Percentiles rank a stretch among this genome's conserved stretches.
Conservation (phyloP, 2,888 invertebrate species). For the Gibbula magus region DNA sequence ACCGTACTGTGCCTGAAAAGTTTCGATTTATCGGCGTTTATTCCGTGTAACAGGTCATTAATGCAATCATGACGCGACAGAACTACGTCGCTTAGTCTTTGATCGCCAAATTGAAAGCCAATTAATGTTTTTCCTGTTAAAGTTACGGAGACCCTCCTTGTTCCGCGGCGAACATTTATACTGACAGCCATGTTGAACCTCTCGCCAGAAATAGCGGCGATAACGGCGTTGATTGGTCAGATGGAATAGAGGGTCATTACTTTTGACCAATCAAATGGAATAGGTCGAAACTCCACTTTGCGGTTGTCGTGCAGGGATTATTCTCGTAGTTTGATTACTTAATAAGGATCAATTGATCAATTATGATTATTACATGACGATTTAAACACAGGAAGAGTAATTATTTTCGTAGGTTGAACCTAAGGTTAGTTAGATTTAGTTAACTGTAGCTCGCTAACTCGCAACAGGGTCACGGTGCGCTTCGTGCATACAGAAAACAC, state of each 20-base stretch:
- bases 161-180: slow-evolving; percentile 91
- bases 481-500: too few relatives aligned
- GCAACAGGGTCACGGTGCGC: too few relatives aligned
- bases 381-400: too few relatives aligned
- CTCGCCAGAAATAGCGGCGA: slow-evolving; percentile 65
- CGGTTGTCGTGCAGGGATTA: slow-evolving; percentile 5
- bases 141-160: slow-evolving; percentile 58
- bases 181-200: slow-evolving; percentile 93
- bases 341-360: too few relatives aligned
- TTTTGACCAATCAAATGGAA: slow-evolving; percentile 31
- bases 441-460: too few relatives aligned
- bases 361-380: too few relatives aligned
- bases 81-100: neutral
- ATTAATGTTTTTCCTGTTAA: slow-evolving; percentile 7
- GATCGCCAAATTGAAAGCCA: neutral
- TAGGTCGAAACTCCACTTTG: neutral
- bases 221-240: slow-evolving; percentile 55
- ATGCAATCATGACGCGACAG: neutral
- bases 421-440: too few relatives aligned
- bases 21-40: neutral
- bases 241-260: neutral
- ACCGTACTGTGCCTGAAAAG: neutral
- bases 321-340: too few relatives aligned
- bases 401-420: too few relatives aligned
- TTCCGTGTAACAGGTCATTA: neutral